phyloP scores from a whole-genome alignment of 2,888 invertebrate species.

The Andricus quercusramuli region DNA sequence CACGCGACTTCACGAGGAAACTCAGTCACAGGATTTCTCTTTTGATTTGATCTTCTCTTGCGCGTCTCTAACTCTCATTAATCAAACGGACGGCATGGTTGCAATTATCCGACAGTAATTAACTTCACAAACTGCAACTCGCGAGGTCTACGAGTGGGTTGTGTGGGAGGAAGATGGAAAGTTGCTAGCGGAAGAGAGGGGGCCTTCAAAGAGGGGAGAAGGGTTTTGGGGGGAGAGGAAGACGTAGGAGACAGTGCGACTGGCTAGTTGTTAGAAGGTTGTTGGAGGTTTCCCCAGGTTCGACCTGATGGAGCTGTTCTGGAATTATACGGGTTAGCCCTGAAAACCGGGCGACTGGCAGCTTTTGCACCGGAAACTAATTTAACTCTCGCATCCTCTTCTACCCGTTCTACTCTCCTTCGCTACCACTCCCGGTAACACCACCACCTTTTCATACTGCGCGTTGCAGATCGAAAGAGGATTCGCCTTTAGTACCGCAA shows the following conservation, averaged over 20 bases:
- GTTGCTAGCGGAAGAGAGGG: slow-evolving; percentile 60
- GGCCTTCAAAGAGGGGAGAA: slow-evolving; percentile 38
- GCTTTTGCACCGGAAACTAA: slow-evolving; percentile 74
- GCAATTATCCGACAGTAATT: slow-evolving; percentile 75
- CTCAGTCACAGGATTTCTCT: slow-evolving; percentile 38
- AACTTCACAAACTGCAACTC: slow-evolving; percentile 67
- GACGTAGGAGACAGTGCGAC: slow-evolving; percentile 40
- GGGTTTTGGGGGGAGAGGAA: slow-evolving; percentile 26
- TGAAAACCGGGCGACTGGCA: slow-evolving; percentile 68
- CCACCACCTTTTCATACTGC: slow-evolving; percentile 44
- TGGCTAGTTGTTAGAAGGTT: slow-evolving; percentile 53
- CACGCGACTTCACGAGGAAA: slow-evolving; percentile 3
- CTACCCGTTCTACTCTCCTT: slow-evolving; percentile 46
- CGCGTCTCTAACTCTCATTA: slow-evolving; percentile 60
- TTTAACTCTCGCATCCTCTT: slow-evolving; percentile 72
- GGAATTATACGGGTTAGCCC: slow-evolving; percentile 72
- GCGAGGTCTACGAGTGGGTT: slow-evolving; percentile 35
- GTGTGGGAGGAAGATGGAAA: slow-evolving; percentile 12
- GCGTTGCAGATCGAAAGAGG: slow-evolving; percentile 40
- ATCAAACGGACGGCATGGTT: slow-evolving; percentile 68
- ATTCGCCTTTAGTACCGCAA: slow-evolving; percentile 9
- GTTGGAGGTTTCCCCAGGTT: slow-evolving; percentile 60
- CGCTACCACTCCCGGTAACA: slow-evolving; percentile 31
- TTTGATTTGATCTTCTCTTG: slow-evolving; percentile 43
- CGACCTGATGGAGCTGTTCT: slow-evolving; percentile 71